phyloP scores from a whole-genome alignment of 1,140 invertebrate species.

The Dolichoris vasculosae region DNA sequence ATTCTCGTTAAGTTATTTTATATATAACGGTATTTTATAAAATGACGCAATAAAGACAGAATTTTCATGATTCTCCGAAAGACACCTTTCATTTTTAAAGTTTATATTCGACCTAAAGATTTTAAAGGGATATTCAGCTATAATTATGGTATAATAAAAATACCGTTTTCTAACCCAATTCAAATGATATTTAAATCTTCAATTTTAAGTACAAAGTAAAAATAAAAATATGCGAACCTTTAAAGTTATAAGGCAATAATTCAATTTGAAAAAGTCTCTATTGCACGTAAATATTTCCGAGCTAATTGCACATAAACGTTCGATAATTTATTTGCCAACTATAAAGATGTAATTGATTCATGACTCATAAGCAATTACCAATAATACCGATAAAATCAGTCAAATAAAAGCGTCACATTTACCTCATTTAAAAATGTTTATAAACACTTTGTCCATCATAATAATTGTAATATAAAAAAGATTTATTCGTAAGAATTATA shows the following conservation, averaged over 20 bases:
- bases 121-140: background rate
- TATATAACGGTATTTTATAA: constrained; percentile 21
- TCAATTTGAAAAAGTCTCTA: background rate
- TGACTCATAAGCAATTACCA: background rate
- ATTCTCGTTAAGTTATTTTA: background rate
- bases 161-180: constrained; percentile 7
- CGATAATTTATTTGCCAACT: background rate
- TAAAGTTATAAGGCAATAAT: background rate
- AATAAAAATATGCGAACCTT: background rate
- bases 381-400: background rate
- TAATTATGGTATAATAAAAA: too few species aligned
- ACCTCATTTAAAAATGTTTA: background rate
- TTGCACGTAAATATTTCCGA: background rate
- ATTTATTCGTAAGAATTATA: background rate
- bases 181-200: background rate
- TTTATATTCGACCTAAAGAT: background rate
- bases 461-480: background rate
- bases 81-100: constrained; percentile 9
- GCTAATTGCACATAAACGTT: background rate
- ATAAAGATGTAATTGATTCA: background rate
- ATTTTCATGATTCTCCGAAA: background rate
- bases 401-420: background rate
- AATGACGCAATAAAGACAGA: constrained; percentile 31
- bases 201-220: background rate
- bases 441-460: background rate